Evolutionary conservation across 2,797 vertebrate species (phyloP), one percentile per base, ranked within the genome.

Genomic region (Podargus strigoides): DNA sequence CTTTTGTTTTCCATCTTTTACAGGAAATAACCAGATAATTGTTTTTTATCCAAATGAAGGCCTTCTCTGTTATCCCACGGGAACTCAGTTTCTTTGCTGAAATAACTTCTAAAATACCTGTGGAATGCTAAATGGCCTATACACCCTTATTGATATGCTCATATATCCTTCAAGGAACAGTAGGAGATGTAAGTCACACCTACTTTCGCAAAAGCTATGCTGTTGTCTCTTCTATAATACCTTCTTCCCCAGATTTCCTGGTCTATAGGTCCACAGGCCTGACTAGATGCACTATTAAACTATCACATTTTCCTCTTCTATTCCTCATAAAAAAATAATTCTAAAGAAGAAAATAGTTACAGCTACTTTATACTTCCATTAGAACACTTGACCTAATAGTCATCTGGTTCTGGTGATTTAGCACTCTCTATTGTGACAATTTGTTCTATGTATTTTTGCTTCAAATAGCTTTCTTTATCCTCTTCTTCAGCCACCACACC

Each of bases 81-180:
- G 7, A 70, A 70, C 24, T 34, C 47, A 22, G 2, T 26, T 87
- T 60, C 39, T 78, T 68, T 85, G 6, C 34, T 76, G n/a, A 37
- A 76, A 58, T 30, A 41, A 10, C 23, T 49, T 17, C 42, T 67
- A 63, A 78, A 75, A 53, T 19, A 6, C 9, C 11, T 47, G 26
- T 53, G 26, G 50, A 66, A 47, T 7, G 3, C 36, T 46, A 76
- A 32, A 83, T 39, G 24, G 14, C 34, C 36, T 73, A 10, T 17
- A 46, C 0, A 0, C 4, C 6, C 11, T n/a, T 58, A 73, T 20
- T 0, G 1, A n/a, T 15, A 27, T 19, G 14, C 1, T 49, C 12
- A 8, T 10, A 3, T 39, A 32, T 80, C 39, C 8, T 50, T 76
- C 42, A 60, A n/a, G n/a, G n/a, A n/a, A n/a, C n/a, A n/a, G n/a